phyloP scores from a whole-genome alignment of 2,888 invertebrate species.

The Megalurothrips usitatus region DNA sequence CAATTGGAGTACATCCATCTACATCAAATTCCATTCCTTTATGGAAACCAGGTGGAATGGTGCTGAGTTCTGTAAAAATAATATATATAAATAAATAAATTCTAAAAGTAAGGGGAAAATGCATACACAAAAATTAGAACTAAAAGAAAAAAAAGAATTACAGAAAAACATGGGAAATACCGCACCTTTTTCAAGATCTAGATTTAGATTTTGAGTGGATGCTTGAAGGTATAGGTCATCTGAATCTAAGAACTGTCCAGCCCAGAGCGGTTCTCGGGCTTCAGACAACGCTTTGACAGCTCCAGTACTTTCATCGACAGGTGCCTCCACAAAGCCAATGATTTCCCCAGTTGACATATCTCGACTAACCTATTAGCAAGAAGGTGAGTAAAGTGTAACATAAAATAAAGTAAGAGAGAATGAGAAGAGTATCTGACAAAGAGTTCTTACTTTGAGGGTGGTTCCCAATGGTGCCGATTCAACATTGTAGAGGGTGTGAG shows the following conservation, averaged over 20 bases:
- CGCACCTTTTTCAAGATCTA: not conserved
- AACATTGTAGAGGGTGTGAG: conserved; percentile 51
- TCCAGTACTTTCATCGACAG: conserved; percentile 45
- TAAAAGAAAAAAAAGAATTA: not conserved
- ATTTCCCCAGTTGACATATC: conserved; percentile 74
- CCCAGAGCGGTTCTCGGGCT: conserved; percentile 30
- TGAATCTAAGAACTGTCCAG: conserved; percentile 32
- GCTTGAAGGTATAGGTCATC: not conserved
- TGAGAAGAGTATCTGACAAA: not conserved
- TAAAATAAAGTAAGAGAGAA: conserved; percentile 27
- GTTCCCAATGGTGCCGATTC: conserved; percentile 52
- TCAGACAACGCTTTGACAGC: not conserved
- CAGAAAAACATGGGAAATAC: not conserved
- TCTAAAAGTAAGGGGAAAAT: no score
- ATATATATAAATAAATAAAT: conserved; percentile 23
- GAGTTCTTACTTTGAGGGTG: conserved; percentile 49
- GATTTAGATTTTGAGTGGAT: not conserved
- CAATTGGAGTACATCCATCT: conserved; percentile 50
- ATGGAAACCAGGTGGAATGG: conserved; percentile 64
- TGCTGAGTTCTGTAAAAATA: conserved; percentile 51
- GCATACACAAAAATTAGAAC: no score
- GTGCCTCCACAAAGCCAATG: conserved; percentile 61
- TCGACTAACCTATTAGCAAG: conserved; percentile 56
- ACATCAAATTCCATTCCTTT: conserved; percentile 55
- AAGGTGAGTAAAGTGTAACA: not conserved